Evolutionary conservation across 2,888 invertebrate genomes (phyloP).

Genomic region (Nyleta sp.): DNA sequence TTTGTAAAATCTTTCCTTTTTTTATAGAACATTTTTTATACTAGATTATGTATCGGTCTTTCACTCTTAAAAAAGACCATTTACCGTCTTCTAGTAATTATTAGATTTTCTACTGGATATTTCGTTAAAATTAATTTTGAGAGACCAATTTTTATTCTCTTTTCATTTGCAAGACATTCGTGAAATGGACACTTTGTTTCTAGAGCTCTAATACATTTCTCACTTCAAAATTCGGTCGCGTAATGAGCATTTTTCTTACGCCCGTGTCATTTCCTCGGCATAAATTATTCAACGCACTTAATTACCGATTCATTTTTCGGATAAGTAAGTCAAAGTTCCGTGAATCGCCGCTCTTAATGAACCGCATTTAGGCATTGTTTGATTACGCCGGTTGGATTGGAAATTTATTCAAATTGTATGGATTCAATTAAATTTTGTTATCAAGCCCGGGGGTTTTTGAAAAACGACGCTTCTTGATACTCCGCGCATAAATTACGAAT

Average conservation of each 20-base stretch:
- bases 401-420: constrained; percentile 19
- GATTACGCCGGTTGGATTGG: constrained; percentile 9
- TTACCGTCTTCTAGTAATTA: too few relatives aligned
- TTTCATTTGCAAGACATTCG: too few relatives aligned
- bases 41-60: too few relatives aligned
- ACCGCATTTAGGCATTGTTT: constrained; percentile 8
- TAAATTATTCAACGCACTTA: constrained; percentile 20
- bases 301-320: constrained; percentile 18
- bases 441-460: background rate
- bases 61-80: too few relatives aligned
- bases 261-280: background rate
- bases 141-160: too few relatives aligned
- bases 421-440: constrained; percentile 22
- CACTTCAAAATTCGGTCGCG: background rate
- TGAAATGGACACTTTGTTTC: background rate
- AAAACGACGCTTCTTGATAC: background rate
- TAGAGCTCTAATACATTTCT: background rate
- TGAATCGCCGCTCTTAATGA: background rate
- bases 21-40: too few relatives aligned
- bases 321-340: constrained; percentile 7
- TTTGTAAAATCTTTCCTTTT: too few relatives aligned
- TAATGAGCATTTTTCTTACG: constrained; percentile 5
- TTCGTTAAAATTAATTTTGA: too few relatives aligned
- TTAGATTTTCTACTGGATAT: too few relatives aligned
- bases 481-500: background rate